These are phyloP conservation scores for Corydoras maculifer DNA, from an alignment of 2,113 vertebrate genomes.

Conservation along the genomic window DNA sequence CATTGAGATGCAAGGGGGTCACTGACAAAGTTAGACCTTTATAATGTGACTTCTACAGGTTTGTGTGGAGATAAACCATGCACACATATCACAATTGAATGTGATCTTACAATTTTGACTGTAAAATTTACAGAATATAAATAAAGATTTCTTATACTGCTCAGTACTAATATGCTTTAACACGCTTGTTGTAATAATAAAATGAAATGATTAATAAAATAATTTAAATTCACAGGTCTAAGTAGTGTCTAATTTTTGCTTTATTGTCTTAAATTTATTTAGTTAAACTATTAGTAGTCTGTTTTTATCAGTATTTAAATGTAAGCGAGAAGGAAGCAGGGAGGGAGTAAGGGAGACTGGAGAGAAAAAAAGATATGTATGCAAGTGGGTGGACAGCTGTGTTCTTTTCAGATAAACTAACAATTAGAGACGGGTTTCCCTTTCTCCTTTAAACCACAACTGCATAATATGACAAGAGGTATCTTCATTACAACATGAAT, in stretches of 20 bases:
- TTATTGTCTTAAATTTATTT: too few relatives aligned
- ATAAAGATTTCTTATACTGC: too few relatives aligned
- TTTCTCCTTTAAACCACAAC: constrained; percentile 26
- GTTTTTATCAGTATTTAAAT: constrained; percentile 6
- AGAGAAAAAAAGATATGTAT: constrained; percentile 10
- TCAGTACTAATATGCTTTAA: too few relatives aligned
- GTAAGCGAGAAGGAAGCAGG: background rate
- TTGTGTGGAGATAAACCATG: constrained; percentile 24
- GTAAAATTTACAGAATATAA: too few relatives aligned
- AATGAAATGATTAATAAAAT: too few relatives aligned
- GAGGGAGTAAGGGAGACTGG: background rate
- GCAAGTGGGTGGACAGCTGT: constrained; percentile 42
- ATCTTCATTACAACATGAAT: constrained; percentile 30
- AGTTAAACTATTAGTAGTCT: constrained; percentile 55
- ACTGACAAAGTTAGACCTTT: constrained; percentile 28
- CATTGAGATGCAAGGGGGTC: constrained; percentile 51
- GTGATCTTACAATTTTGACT: too few relatives aligned
- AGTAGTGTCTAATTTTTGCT: too few relatives aligned
- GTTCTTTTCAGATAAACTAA: constrained; percentile 34
- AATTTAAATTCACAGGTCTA: too few relatives aligned
- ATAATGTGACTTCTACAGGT: constrained; percentile 46
- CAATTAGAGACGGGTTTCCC: constrained; percentile 31
- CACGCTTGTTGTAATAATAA: too few relatives aligned
- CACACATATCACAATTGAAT: too few relatives aligned
- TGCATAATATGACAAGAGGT: constrained; percentile 33